Conservation (phyloP, 2,797 vertebrate species). For the Morelia viridis region DNA sequence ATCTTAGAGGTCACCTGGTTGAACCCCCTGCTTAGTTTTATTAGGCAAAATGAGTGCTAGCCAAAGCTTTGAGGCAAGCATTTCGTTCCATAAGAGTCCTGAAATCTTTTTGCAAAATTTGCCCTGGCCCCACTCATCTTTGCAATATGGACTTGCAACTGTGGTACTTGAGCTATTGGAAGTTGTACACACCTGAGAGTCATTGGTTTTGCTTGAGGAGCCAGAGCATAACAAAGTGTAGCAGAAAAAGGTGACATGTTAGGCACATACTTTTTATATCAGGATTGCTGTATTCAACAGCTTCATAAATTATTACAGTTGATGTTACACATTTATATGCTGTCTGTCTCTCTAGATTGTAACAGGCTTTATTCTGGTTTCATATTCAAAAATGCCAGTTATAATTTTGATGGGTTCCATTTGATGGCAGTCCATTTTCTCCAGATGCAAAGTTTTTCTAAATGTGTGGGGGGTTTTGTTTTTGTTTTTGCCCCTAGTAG, state of each 20-base stretch:
- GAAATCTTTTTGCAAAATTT: no score
- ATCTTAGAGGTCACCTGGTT: no score
- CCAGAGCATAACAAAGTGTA: not conserved
- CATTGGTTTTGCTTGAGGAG: not conserved
- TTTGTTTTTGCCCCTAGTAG: not conserved
- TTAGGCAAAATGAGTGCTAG: no score
- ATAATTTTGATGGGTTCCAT: slow-evolving; percentile 4
- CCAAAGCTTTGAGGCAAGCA: no score
- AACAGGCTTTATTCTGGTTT: not conserved
- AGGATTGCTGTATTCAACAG: not conserved
- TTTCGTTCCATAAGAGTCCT: no score
- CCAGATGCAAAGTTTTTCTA: slow-evolving; percentile 19
- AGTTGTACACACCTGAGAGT: not conserved
- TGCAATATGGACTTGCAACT: not conserved
- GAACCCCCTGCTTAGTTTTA: no score
- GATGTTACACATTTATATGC: not conserved
- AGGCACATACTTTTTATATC: not conserved
- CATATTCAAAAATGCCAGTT: not conserved
- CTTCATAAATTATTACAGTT: not conserved
- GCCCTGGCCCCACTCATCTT: not conserved
- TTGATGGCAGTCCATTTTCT: slow-evolving; percentile 45
- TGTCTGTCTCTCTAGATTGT: not conserved
- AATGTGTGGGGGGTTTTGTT: slow-evolving; percentile 6
- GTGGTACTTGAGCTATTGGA: not conserved
- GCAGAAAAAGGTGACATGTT: not conserved